Conservation (phyloP, 2,888 invertebrate genomes). For the Molanna angustata region DNA sequence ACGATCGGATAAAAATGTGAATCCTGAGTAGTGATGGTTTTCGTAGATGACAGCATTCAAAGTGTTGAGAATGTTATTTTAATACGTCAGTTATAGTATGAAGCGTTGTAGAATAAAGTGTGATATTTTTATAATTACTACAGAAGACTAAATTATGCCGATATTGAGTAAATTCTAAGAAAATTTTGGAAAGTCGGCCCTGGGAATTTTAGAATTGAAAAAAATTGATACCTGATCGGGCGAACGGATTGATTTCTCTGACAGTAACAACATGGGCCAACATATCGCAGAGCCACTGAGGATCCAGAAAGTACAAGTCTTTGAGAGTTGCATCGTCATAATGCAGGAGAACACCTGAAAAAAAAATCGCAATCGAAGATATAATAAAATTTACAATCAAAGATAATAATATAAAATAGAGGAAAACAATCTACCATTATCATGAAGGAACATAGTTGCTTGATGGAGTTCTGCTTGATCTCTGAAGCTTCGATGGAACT, state of each 20-base stretch:
- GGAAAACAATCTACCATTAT: constrained; percentile 68
- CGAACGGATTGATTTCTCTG: constrained; percentile 95
- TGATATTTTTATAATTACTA: no score
- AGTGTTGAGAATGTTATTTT: no score
- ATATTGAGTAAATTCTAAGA: no score
- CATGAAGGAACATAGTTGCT: constrained; percentile 95
- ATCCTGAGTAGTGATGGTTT: no score
- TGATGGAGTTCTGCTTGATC: constrained; percentile 90
- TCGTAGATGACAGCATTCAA: no score
- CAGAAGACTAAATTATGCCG: no score
- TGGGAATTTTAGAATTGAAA: no score
- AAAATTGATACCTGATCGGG: constrained; percentile 79
- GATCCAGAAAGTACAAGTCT: constrained; percentile 94
- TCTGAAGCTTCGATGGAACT: constrained; percentile 72
- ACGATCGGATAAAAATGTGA: no score
- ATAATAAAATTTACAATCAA: no score
- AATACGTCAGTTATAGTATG: no score
- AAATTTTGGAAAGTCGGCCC: no score
- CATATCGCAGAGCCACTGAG: constrained; percentile 99
- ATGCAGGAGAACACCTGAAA: constrained; percentile 80
- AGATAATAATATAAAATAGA: background rate
- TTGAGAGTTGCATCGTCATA: constrained; percentile 92
- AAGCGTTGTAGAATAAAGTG: no score
- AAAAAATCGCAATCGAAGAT: constrained; percentile 7
- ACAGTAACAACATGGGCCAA: constrained; percentile 95